phyloP scores from a whole-genome alignment of 2,113 vertebrate species.

The Poeciliopsis occidentalis region DNA sequence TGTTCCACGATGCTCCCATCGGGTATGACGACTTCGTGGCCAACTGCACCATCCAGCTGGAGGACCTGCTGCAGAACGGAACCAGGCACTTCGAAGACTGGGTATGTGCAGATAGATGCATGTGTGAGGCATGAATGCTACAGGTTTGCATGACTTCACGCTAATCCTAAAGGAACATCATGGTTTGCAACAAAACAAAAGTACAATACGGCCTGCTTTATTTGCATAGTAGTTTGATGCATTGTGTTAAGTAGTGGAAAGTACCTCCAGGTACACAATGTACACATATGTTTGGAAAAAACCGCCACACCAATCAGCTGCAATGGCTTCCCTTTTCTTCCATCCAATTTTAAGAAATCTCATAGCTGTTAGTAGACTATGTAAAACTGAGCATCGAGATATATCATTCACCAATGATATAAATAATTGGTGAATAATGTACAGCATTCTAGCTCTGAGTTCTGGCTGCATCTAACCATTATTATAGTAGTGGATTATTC shows the following conservation, averaged over 20 bases:
- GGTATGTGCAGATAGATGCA: conserved; percentile 83
- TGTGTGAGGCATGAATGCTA: no score
- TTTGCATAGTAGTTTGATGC: conserved; percentile 1
- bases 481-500: no score
- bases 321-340: not conserved
- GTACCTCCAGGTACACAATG: not conserved
- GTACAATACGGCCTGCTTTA: not conserved
- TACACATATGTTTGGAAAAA: not conserved
- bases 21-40: conserved; percentile 99
- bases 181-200: not conserved
- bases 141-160: not conserved
- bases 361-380: not conserved
- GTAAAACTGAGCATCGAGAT: not conserved
- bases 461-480: no score
- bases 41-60: conserved; percentile 99
- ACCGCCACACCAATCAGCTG: no score
- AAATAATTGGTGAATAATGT: not conserved
- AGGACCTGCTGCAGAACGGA: conserved; percentile 98
- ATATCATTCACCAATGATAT: not conserved
- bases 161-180: not conserved
- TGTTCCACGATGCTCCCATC: conserved; percentile 98
- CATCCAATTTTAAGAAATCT: not conserved
- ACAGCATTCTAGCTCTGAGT: no score
- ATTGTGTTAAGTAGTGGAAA: not conserved
- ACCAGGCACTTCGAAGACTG: conserved; percentile 98